phyloP scores from a whole-genome alignment of 2,113 vertebrate species.

The Anguilla japonica region DNA sequence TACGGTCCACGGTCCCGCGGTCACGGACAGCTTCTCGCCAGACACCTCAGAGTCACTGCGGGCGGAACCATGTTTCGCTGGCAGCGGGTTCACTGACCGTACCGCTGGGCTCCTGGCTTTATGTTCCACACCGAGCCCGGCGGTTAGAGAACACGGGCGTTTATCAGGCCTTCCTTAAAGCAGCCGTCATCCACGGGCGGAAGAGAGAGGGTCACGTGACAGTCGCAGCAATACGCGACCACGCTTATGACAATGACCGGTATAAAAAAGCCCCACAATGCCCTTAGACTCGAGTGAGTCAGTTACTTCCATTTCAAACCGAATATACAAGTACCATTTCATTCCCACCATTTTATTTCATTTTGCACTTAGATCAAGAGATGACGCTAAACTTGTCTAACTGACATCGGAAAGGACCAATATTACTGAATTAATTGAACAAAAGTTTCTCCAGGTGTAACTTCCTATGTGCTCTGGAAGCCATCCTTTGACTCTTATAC shows the following conservation, averaged over 20 bases:
- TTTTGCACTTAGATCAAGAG: neutral
- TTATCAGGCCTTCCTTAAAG: conserved; percentile 70
- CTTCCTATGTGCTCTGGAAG: too few species aligned
- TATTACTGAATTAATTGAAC: neutral
- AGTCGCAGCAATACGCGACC: neutral
- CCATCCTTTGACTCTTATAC: too few species aligned
- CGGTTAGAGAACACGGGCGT: conserved; percentile 67
- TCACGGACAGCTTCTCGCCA: conserved; percentile 38
- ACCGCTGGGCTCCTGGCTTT: conserved; percentile 52
- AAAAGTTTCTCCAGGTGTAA: neutral
- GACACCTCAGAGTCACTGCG: conserved; percentile 47
- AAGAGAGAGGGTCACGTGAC: neutral
- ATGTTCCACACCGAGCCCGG: conserved; percentile 58
- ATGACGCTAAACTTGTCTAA: neutral
- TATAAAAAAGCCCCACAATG: neutral
- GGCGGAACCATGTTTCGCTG: conserved; percentile 55
- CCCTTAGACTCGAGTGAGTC: neutral
- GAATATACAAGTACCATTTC: neutral
- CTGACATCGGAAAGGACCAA: too few species aligned
- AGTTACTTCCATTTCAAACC: neutral
- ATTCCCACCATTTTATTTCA: neutral
- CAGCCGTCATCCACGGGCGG: conserved; percentile 67
- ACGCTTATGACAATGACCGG: neutral
- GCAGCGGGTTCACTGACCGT: conserved; percentile 65
- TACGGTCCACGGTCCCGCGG: conserved; percentile 62